Evolutionary conservation across 2,113 vertebrate species (phyloP), one percentile per base, ranked within the genome.

Genomic region (Hymenochirus boettgeri): DNA sequence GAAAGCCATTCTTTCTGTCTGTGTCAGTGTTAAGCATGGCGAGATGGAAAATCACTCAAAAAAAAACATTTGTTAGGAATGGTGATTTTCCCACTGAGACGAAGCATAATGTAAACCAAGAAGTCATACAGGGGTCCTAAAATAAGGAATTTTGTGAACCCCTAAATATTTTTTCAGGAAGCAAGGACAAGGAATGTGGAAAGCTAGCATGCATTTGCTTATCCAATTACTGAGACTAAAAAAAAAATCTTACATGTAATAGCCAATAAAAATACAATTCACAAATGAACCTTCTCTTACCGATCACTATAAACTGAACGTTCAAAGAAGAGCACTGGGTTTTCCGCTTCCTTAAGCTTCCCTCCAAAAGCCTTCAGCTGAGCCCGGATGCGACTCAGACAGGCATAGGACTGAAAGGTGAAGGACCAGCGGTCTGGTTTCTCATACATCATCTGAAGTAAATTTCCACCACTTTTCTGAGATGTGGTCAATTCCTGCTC

Each of bases 231-330:
- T 50, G 19, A 50, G 22, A 24, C 21, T 51, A 12, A 19, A 24
- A 51, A 22, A 21, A 22, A 8, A 3, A 11, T 13, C 11, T 51
- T 51, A 5, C 7, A 51, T 51, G 21, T 7, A 56, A 5, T 35
- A 21, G 15, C 42, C 23, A 7, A 50, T 19, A 0, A 48, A 52
- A 21, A 18, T 9, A 23, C 27, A n/a, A n/a, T n/a, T n/a, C n/a
- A n/a, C n/a, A 42, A 42, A 17, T 42, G 17, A 7, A 13, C 10
- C 29, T 37, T 51, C 54, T 29, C 19, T 0, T 73, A 98, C 96
- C 95, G 90, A 85, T 99, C 96, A 0, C 95, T 98, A 77, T 99
- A 99, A 53, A 98, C 88, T 1, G 95, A 97, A 1, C 95, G 78
- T 69, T 97, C 94, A 0, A 95, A 95, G 83, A 97, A 97, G 66